A percentile compares a stretch with the other conserved stretches of the same genome.
Conservation (phyloP, 1,140 invertebrate genomes). For the Ruditapes philippinarum region DNA sequence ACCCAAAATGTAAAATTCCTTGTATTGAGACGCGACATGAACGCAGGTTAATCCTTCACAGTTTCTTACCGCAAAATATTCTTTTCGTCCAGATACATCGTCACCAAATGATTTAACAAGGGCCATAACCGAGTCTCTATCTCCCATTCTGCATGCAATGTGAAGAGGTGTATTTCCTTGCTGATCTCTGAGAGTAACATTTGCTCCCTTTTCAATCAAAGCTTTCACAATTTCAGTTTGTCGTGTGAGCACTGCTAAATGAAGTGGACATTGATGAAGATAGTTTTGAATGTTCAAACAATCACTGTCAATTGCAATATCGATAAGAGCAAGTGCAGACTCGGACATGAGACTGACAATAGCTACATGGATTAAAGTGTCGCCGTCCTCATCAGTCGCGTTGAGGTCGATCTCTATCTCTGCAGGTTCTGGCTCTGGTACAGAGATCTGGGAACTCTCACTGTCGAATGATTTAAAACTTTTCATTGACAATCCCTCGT, state of each 20-base stretch:
- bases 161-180: slow-evolving; percentile 91
- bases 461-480: neutral
- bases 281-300: slow-evolving; percentile 67
- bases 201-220: slow-evolving; percentile 91
- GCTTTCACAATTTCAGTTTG: slow-evolving; percentile 89
- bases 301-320: neutral
- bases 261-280: slow-evolving; percentile 89
- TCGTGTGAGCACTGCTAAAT: slow-evolving; percentile 91
- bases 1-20: slow-evolving; percentile 36
- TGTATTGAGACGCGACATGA: slow-evolving; percentile 66
- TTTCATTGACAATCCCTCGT: neutral
- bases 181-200: slow-evolving; percentile 72
- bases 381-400: slow-evolving; percentile 43
- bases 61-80: slow-evolving; percentile 90
- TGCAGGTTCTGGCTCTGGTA: neutral
- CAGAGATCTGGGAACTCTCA: neutral
- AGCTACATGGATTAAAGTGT: slow-evolving; percentile 46
- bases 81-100: slow-evolving; percentile 15
- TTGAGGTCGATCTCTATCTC: slow-evolving; percentile 2
- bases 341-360: neutral
- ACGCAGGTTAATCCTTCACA: slow-evolving; percentile 92
- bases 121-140: slow-evolving; percentile 89
- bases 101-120: slow-evolving; percentile 54
- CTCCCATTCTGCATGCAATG: slow-evolving; percentile 92
- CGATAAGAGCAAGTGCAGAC: slow-evolving; percentile 11